phyloP scores from a whole-genome alignment of 2,797 vertebrate species.

The Acanthis flammea region DNA sequence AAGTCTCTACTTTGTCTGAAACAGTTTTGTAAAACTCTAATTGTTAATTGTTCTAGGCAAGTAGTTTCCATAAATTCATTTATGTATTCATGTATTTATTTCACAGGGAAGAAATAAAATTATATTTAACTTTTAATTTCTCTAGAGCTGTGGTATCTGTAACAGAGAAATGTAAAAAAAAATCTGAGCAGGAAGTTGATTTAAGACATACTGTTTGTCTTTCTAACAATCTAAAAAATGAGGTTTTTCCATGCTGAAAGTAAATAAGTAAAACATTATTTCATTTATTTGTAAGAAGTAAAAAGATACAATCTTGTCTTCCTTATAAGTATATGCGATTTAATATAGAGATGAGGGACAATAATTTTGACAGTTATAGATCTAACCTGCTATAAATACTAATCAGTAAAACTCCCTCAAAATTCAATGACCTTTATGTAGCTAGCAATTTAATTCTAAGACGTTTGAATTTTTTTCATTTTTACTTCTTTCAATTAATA shows the following conservation, averaged over 20 bases:
- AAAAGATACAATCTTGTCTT: not conserved
- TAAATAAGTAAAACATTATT: not conserved
- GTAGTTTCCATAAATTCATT: not conserved
- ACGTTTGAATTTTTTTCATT: not conserved
- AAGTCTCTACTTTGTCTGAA: not conserved
- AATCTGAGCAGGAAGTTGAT: not conserved
- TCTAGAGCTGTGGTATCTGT: not conserved
- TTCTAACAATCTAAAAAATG: not conserved
- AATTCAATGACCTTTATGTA: not conserved
- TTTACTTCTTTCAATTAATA: not conserved
- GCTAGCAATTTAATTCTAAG: not conserved
- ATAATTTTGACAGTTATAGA: not conserved
- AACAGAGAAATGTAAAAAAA: not conserved
- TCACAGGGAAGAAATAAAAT: not conserved
- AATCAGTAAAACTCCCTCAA: not conserved
- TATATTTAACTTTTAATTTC: not conserved
- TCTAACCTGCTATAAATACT: not conserved
- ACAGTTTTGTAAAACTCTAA: not conserved
- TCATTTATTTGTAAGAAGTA: not conserved
- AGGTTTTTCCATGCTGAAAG: not conserved
- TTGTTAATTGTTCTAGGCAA: not conserved
- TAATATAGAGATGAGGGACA: not conserved
- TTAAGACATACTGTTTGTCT: not conserved
- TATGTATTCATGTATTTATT: not conserved
- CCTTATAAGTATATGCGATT: not conserved